Evolutionary conservation across 1,140 invertebrate species (phyloP), one percentile per base, ranked within the genome.

Genomic region (Drosophila carrolli): DNA sequence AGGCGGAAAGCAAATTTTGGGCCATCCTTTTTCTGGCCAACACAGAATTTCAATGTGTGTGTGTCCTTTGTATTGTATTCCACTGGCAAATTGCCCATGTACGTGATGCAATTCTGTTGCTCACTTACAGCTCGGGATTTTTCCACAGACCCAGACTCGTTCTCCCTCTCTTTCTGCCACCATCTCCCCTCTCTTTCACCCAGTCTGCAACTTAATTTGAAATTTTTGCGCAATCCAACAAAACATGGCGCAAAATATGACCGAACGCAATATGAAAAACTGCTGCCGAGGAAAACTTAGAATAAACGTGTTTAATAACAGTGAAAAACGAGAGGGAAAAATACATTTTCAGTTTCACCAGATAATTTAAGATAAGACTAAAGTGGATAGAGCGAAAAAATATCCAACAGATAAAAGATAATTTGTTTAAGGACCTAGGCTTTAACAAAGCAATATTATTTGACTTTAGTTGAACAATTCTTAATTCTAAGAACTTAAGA

Each of bases 211-310:
- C 85, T 89, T 89, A 89, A 89, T 89, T 90, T 89, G 84, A 89
- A 89, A 89, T 89, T 89, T 89, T 89, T 89, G 73, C 84, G 85
- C 84, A 89, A 89, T 89, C 80, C 84, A 89, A 90, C 84, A 84
- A 85, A 85, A 81, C 77, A 84, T 84, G 81, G 81, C 73, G 70
- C 56, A 66, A 83, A 86, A 86, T 86, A 86, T 88, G 83, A 57
- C 80, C 75, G 56, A 83, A 78, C 81, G 84, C 81, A 81, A 84
- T 89, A 89, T 89, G 77, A 90, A 89, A 84, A 81, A 89, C 80
- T 62, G 85, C 70, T 78, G 77, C 73, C 51, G 84, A 71, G 84
- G 77, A 89, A 89, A 88, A 89, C 84, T 88, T 88, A 89, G 84
- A 78, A 89, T 89, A 88, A 89, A 88, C 79, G 83, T 88, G 79